Conservation (phyloP, 1,140 invertebrate genomes). For the Heterodera carotae region DNA sequence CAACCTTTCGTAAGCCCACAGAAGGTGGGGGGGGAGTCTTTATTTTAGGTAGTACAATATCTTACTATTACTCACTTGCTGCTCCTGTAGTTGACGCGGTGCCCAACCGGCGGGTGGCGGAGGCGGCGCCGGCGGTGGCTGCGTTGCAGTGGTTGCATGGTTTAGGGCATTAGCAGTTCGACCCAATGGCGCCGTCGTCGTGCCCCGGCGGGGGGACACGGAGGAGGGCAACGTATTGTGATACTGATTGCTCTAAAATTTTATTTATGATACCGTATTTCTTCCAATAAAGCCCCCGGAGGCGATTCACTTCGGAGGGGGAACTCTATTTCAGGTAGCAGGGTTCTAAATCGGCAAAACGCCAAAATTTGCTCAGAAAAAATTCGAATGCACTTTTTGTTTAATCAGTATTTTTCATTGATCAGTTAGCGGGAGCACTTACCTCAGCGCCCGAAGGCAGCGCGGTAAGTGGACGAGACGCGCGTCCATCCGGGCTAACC, state of each 20-base stretch:
- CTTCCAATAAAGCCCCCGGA: no score
- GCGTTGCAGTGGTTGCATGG: neutral
- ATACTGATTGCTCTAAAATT: no score
- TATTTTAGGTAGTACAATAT: neutral
- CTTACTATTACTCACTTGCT: neutral
- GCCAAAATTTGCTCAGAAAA: no score
- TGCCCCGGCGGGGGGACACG: neutral
- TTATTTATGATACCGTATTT: no score
- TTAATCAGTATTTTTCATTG: neutral
- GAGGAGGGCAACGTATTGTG: neutral
- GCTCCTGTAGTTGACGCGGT: neutral
- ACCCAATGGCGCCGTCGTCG: no score
- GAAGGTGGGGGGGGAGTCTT: no score
- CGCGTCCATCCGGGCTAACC: slow-evolving; percentile 39
- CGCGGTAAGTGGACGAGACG: neutral
- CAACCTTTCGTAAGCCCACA: no score
- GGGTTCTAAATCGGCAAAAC: no score
- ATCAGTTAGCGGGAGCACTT: no score
- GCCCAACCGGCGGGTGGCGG: slow-evolving; percentile 13
- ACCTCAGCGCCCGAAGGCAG: neutral
- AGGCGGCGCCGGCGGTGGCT: slow-evolving; percentile 8
- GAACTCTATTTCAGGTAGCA: no score
- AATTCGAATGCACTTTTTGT: neutral
- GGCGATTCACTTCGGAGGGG: no score
- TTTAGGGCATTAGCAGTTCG: no score